Conservation (phyloP, 2,113 vertebrate genomes). For the Tapirus terrestris region DNA sequence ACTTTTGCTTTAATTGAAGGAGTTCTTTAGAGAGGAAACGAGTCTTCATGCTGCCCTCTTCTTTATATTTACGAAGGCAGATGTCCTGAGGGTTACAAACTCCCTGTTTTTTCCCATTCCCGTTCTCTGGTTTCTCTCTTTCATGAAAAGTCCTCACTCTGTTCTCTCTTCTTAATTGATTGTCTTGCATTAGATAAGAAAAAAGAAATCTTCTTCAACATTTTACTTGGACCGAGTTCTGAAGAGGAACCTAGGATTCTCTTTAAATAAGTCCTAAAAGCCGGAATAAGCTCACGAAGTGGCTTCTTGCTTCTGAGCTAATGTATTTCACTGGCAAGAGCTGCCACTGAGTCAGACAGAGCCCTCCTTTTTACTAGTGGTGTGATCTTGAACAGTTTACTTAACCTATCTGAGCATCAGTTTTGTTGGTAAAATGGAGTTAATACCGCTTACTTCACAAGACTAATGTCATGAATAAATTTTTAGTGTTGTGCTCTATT, state of each 20-base stretch:
- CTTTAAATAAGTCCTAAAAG: neutral
- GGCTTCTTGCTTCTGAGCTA: neutral
- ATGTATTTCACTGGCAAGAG: neutral
- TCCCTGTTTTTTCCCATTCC: neutral
- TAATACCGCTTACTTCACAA: neutral
- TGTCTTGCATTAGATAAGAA: neutral
- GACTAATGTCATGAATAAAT: neutral
- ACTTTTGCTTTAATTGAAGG: neutral
- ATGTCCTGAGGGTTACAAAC: neutral
- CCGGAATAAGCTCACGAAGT: neutral
- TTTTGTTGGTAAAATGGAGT: neutral
- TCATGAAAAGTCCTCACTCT: neutral
- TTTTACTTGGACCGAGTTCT: neutral
- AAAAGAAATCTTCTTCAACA: neutral
- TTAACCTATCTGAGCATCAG: neutral
- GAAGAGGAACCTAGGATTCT: neutral
- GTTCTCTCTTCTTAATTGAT: neutral
- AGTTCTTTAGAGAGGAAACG: neutral
- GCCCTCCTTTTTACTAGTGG: neutral
- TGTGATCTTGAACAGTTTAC: neutral
- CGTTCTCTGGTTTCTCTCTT: neutral
- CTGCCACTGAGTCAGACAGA: neutral
- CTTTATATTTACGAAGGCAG: neutral
- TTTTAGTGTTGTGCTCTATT: neutral
- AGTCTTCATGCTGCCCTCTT: neutral